Evolutionary conservation across 2,113 vertebrate species (phyloP).

Genomic region (Uropsilus gracilis): DNA sequence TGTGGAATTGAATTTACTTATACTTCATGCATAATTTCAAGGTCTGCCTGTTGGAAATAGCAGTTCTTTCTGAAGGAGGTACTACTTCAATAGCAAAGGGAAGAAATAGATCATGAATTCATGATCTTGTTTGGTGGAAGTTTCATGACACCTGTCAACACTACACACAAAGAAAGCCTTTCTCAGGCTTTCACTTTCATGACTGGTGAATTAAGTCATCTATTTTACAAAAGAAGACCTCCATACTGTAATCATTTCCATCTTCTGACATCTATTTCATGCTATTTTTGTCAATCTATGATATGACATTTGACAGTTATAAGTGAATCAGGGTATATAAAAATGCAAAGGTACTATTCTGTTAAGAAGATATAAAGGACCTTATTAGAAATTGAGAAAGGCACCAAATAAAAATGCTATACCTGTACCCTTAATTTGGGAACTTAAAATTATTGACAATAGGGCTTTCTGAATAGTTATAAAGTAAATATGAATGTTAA

Average conservation of each 20-base stretch:
- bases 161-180: not conserved
- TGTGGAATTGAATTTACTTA: conserved; percentile 43
- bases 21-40: not conserved
- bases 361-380: conserved; percentile 63
- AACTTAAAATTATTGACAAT: conserved; percentile 49
- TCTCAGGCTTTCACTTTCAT: not conserved
- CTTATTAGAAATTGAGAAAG: conserved; percentile 65
- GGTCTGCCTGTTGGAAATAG: rapidly evolving
- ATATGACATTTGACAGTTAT: conserved; percentile 38
- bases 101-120: not conserved
- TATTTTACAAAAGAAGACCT: conserved; percentile 29
- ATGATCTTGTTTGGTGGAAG: not conserved
- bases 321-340: conserved; percentile 48
- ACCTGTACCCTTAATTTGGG: conserved; percentile 67
- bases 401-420: conserved; percentile 34
- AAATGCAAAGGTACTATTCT: conserved; percentile 61
- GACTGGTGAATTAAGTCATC: conserved; percentile 34
- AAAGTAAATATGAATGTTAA: conserved; percentile 24
- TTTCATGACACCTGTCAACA: conserved; percentile 48
- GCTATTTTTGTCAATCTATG: conserved; percentile 22
- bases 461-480: not conserved
- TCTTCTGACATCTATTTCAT: conserved; percentile 54
- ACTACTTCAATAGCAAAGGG: not conserved
- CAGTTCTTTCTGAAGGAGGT: conserved; percentile 34
- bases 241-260: conserved; percentile 53